Evolutionary conservation across 64 coral and sea anemone genomes (phyloP).

Genomic region (Montipora sp.): DNA sequence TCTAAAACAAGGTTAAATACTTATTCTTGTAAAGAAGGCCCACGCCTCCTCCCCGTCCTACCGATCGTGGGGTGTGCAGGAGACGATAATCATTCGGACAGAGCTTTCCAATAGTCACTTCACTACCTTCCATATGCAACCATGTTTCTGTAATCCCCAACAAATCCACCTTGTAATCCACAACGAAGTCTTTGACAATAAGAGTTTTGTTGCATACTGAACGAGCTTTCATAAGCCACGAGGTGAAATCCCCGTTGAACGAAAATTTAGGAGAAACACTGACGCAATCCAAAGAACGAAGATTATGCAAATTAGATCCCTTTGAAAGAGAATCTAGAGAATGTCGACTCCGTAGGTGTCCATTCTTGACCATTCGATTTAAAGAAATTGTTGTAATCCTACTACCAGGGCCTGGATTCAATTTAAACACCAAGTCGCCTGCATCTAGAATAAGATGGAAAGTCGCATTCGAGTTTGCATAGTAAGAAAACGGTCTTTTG

Average conservation of each 20-base stretch:
- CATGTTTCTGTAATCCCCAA: slow-evolving; percentile 33
- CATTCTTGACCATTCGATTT: slow-evolving; percentile 3
- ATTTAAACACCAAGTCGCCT: slow-evolving; percentile 41
- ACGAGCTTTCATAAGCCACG: slow-evolving; percentile 27
- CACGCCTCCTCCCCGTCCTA: slow-evolving; percentile 16
- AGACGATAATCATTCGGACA: slow-evolving; percentile 49
- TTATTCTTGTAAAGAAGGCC: slow-evolving; percentile 36
- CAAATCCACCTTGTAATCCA: slow-evolving; percentile 29
- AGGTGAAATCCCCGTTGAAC: slow-evolving; percentile 34
- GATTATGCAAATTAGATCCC: slow-evolving; percentile 21
- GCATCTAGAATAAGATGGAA: slow-evolving; percentile 10
- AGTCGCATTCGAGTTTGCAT: slow-evolving; percentile 23
- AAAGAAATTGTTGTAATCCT: background rate
- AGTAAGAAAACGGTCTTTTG: slow-evolving; percentile 31
- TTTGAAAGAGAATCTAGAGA: slow-evolving; percentile 16
- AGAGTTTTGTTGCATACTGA: slow-evolving; percentile 47
- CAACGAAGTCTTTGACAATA: slow-evolving; percentile 35
- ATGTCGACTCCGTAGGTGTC: background rate
- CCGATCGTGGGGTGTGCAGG: slow-evolving; percentile 16
- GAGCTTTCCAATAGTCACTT: slow-evolving; percentile 46
- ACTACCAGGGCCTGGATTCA: slow-evolving; percentile 18
- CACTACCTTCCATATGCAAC: slow-evolving; percentile 6
- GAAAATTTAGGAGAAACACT: slow-evolving; percentile 26
- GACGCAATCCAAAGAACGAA: background rate
- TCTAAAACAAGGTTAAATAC: too few relatives aligned